Base-by-base conservation (phyloP, 2,113 vertebrate species). In the Xenotilapia longispinis region DNA sequence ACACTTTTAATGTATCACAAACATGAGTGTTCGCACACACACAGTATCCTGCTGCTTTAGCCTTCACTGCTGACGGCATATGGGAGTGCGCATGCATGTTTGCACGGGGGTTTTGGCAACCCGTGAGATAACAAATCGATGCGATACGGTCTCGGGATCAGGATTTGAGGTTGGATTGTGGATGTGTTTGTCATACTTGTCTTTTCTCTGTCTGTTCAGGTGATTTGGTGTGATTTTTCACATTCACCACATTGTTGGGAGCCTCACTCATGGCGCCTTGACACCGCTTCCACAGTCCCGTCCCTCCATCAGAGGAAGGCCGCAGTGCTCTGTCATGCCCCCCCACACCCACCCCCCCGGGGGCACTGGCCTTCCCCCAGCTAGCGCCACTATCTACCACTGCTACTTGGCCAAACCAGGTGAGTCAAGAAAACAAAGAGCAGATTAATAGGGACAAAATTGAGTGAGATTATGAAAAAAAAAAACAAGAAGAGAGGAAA, bases 191-290 rank as follows among this genome's bases (percentile, higher is more conserved):
- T 33, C 45, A 88, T 81, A 89, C 40, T 79, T 14, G 5, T 83
- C 7, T 42, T 78, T 51, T 85, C 9, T 89, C 23, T 87, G 19
- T 85, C 47, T 60, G 26, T 55, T 55, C 53, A 95, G 92, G 93
- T 92, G 85, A 73, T 82, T 38, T 38, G 73, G 47, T 68, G 86
- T 38, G 15, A 58, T 38, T 55, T 80, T 80, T 70, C 8, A 19
- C 89, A 86, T 80, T 87, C 82, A 10, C 91, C 65, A 31, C 88
- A 87, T 80, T 82, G 49, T 85, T 65, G 89, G 91, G 93, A 91
- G 91, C 93, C 84, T 93, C 93, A 93, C 89, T 90, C 91, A 95
- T 95, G 94, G 91, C 89, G 80, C 89, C 92, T 89, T 96, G 95
- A 96, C 93, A 70, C 84, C 90, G 60, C 51, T 75, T 68, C 58